phyloP scores from a whole-genome alignment of 2,797 vertebrate species.

The Sphenodon punctatus region DNA sequence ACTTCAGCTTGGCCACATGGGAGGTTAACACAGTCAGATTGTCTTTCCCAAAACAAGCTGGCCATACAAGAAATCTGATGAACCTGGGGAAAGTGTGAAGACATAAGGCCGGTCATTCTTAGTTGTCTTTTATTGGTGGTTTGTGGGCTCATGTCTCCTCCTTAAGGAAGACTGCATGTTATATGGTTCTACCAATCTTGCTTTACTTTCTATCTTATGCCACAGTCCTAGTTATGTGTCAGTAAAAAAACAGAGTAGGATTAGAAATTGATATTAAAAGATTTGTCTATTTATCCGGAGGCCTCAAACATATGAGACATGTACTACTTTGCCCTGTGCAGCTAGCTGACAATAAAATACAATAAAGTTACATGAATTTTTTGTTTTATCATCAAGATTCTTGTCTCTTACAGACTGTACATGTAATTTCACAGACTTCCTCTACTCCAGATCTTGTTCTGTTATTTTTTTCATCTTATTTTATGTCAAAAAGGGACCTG shows the following conservation, averaged over 20 bases:
- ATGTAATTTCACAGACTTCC: background rate
- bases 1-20: too few species aligned
- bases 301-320: background rate
- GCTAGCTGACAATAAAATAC: fast-evolving
- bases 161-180: fast-evolving
- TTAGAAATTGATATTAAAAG: background rate
- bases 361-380: background rate
- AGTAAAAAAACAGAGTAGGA: background rate
- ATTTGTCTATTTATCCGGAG: conserved; percentile 7
- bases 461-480: background rate
- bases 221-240: background rate
- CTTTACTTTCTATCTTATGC: background rate
- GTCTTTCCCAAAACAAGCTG: too few species aligned
- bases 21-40: too few species aligned
- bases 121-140: background rate
- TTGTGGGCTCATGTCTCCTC: background rate
- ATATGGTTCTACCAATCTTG: background rate
- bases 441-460: background rate
- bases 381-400: background rate
- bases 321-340: background rate
- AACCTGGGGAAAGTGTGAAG: too few species aligned
- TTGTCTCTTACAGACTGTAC: background rate
- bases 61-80: too few species aligned
- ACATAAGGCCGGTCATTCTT: background rate
- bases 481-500: too few species aligned